These are phyloP conservation scores for Drosophila subobscura DNA, from an alignment of 1,140 invertebrate species.

Conservation along the genomic window DNA sequence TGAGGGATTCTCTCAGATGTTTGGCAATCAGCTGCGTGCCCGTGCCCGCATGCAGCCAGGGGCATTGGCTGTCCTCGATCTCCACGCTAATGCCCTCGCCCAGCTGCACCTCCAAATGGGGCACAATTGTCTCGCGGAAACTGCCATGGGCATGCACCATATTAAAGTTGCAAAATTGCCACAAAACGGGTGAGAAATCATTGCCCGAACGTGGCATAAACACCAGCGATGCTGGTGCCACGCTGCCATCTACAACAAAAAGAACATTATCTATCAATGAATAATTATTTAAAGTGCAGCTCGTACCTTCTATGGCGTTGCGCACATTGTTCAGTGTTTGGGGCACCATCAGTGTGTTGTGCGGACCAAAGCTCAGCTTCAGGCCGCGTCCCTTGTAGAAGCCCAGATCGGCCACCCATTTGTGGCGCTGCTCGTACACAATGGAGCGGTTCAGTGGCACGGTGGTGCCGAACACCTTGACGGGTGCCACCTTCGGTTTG, in stretches of 20 bases:
- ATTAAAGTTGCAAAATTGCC: slow-evolving; percentile 71
- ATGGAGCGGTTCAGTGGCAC: slow-evolving; percentile 84
- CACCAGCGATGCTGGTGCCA: slow-evolving; percentile 26
- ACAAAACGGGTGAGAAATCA: slow-evolving; percentile 59
- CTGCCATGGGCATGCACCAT: slow-evolving; percentile 44
- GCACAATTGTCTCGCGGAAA: slow-evolving; percentile 77
- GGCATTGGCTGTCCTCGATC: slow-evolving; percentile 84
- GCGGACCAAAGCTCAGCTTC: slow-evolving; percentile 90
- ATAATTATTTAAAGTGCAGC: background rate
- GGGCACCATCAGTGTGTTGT: slow-evolving; percentile 85
- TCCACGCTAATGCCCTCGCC: slow-evolving; percentile 84
- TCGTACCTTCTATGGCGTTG: slow-evolving; percentile 48
- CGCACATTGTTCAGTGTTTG: slow-evolving; percentile 62
- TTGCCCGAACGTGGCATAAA: slow-evolving; percentile 51
- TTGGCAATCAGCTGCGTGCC: slow-evolving; percentile 83
- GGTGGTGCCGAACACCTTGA: slow-evolving; percentile 83
- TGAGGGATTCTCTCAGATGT: slow-evolving; percentile 84
- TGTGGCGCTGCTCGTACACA: slow-evolving; percentile 84
- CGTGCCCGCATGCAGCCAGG: slow-evolving; percentile 78
- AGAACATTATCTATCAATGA: background rate
- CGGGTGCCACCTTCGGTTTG: slow-evolving; percentile 75
- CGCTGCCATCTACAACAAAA: slow-evolving; percentile 3
- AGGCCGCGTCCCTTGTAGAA: slow-evolving; percentile 88
- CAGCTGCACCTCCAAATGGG: slow-evolving; percentile 84
- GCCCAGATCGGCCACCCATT: slow-evolving; percentile 87